phyloP scores from a whole-genome alignment of 2,113 vertebrate species.

The Oncorhynchus mykiss region DNA sequence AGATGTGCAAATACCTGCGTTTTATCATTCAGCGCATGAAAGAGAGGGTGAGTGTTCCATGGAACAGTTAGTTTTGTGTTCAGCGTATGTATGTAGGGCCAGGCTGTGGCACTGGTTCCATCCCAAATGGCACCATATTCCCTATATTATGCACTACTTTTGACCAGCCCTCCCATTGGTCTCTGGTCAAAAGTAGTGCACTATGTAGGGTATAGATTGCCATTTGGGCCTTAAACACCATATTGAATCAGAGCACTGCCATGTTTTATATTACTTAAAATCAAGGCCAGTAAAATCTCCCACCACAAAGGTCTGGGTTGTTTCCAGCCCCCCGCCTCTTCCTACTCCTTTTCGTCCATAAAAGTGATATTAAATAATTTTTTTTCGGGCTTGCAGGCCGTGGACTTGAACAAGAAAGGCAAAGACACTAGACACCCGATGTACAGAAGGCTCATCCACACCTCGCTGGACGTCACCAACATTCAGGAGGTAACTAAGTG shows the following conservation, averaged over 20 bases:
- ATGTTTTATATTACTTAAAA: constrained; percentile 3
- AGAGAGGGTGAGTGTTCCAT: constrained; percentile 84
- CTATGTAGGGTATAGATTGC: too few relatives aligned
- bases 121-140: too few relatives aligned
- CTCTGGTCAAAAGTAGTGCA: too few relatives aligned
- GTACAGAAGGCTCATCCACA: constrained; percentile 95
- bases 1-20: constrained; percentile 94
- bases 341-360: not conserved
- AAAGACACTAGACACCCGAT: constrained; percentile 97
- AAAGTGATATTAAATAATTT: not conserved
- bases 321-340: not conserved
- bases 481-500: constrained; percentile 88
- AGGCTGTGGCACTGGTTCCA: not conserved
- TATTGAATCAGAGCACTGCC: not conserved
- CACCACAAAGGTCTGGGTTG: not conserved
- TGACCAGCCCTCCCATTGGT: too few relatives aligned
- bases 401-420: constrained; percentile 97
- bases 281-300: not conserved
- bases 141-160: too few relatives aligned
- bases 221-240: too few relatives aligned
- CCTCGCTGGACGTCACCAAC: constrained; percentile 90
- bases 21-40: constrained; percentile 99
- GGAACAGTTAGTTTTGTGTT: not conserved
- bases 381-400: constrained; percentile 74
- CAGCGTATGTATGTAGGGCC: not conserved